These are phyloP conservation scores for Zaprionus nigranus DNA, from an alignment of 1,140 invertebrate species.

Conservation along the genomic window DNA sequence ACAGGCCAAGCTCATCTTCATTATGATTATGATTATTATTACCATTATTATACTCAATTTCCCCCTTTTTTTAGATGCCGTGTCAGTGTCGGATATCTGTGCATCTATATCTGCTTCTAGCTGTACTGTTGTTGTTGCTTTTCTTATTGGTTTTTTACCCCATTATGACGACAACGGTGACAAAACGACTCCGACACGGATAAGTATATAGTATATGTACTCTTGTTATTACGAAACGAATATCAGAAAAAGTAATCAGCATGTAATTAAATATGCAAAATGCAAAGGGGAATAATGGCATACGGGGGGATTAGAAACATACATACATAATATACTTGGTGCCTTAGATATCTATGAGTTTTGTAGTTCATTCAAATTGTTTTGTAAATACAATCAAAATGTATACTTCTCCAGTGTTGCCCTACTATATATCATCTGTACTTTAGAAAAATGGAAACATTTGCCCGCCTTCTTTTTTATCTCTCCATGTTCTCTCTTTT, in stretches of 20 bases:
- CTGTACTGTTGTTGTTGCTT: neutral
- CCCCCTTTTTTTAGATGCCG: neutral
- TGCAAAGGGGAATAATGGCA: constrained; percentile 8
- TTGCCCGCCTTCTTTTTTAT: neutral
- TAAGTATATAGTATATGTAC: constrained; percentile 17
- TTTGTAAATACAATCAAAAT: constrained; percentile 77
- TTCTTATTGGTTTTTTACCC: constrained; percentile 31
- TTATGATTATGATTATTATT: neutral
- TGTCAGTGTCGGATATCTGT: constrained; percentile 1
- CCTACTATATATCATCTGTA: constrained; percentile 17
- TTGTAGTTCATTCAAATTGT: constrained; percentile 57
- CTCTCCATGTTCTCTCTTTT: neutral
- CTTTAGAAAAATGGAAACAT: constrained; percentile 30
- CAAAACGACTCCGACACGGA: constrained; percentile 21
- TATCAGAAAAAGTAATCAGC: constrained; percentile 37
- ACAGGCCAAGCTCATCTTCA: constrained; percentile 1
- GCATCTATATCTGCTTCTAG: constrained; percentile 2
- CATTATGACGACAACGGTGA: constrained; percentile 10
- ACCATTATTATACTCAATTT: constrained; percentile 8
- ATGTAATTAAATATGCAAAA: constrained; percentile 33
- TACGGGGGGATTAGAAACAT: too few species aligned
- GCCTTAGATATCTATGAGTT: constrained; percentile 62
- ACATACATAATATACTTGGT: constrained; percentile 9
- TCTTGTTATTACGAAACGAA: constrained; percentile 10
- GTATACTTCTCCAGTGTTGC: constrained; percentile 54